Base-by-base conservation (phyloP, 2,797 vertebrate species). In the Tenualosa thibaudeaui region DNA sequence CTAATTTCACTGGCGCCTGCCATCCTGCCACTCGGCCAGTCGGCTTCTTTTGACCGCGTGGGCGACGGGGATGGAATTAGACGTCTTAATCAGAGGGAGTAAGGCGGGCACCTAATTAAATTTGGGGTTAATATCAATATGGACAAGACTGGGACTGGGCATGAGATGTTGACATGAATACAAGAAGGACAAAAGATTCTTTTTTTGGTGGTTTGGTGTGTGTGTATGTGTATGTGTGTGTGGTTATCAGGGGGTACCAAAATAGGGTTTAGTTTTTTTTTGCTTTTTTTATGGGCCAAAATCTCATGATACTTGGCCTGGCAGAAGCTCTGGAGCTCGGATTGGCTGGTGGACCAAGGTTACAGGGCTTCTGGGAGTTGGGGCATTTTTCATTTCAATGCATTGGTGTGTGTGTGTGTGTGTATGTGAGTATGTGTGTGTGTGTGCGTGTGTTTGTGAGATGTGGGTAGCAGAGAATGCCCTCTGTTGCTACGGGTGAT, bases 401-500 rank as follows among this genome's bases (percentile, higher is more conserved):
- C 17, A 56, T 17, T 17, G 15, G 3, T 3, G 19, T 51, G 50
- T n/a, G 58, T 60, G 58, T n/a, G 58, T 60, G 19, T 60, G 19
- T 60, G 22, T 22, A 5, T 60, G 19, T 60, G 56, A n/a, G 56
- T 60, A 19, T 60, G 56, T 60, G 58, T 60, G 58, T 60, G 58
- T 2, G 58, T 60, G 58, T 22, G 19, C n/a, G 58, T 22, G 58
- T 60, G 22, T 60, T 22, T 60, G 19, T 56, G 54, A 17, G 54
- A 19, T 56, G 54, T 8, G 58, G 58, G 58, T 62, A 62, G 58
- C 58, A 24, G n/a, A 62, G 22, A 62, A 62, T 62, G 58, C 22
- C 58, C 58, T 62, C 58, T 62, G 58, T 93, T 94, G 91, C 94
- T 89, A 93, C 87, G 93, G 92, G 90, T 93, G 93, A 95, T 92